phyloP scores from a whole-genome alignment of 2,113 vertebrate species.

The Cynopterus brachyotis region DNA sequence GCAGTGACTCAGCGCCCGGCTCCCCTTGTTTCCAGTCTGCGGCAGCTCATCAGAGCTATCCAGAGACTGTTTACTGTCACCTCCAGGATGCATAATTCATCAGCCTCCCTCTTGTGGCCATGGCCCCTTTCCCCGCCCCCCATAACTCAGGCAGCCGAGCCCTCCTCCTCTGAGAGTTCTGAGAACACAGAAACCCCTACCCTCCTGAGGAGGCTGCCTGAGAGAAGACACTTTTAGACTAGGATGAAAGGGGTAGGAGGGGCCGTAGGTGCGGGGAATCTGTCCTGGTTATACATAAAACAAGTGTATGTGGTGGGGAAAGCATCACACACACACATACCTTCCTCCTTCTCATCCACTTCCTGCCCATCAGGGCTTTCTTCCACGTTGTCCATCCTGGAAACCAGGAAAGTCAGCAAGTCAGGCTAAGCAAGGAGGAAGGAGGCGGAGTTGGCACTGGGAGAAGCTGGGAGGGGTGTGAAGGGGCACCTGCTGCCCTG shows the following conservation, averaged over 20 bases:
- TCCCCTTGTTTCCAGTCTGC: background rate
- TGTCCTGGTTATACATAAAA: background rate
- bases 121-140: background rate
- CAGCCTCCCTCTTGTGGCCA: slow-evolving; percentile 50
- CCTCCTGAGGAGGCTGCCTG: background rate
- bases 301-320: too few species aligned
- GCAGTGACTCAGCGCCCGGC: slow-evolving; percentile 45
- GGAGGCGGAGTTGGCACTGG: background rate
- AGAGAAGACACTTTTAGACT: background rate
- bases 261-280: background rate
- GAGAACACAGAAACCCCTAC: background rate
- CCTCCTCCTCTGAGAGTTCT: background rate
- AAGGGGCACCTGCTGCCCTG: background rate
- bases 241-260: background rate
- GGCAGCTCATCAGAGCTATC: slow-evolving; percentile 53
- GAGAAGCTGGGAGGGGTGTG: background rate
- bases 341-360: background rate
- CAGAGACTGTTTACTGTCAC: slow-evolving; percentile 73
- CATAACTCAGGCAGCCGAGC: background rate
- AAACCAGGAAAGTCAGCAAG: background rate
- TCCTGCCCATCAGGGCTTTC: background rate
- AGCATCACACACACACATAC: rapidly evolving
- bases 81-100: slow-evolving; percentile 79
- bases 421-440: background rate
- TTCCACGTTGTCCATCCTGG: background rate